A percentile compares a stretch with the other conserved stretches of the same genome.
These are phyloP conservation scores for Dolichomitus sp. DNA, from an alignment of 2,888 invertebrate genomes.

Conservation along the genomic window DNA sequence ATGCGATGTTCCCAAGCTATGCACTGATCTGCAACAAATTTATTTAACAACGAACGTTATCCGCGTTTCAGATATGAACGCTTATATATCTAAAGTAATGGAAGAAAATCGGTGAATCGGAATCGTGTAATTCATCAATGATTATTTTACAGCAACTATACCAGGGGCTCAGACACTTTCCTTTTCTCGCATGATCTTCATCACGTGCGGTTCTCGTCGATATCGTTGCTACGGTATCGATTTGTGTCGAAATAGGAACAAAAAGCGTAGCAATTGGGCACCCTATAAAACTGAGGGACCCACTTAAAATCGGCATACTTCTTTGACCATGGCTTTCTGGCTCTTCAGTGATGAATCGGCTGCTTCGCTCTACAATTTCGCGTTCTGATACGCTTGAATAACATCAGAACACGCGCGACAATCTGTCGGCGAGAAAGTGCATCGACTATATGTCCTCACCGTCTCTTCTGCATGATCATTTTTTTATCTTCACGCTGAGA, in stretches of 20 bases:
- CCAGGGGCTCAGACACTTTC: conserved; percentile 15
- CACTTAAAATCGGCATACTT: conserved; percentile 5
- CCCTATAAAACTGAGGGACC: not conserved
- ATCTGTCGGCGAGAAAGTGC: conserved; percentile 71
- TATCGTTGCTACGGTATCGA: not conserved
- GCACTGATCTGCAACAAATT: not conserved
- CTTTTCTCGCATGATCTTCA: conserved; percentile 12
- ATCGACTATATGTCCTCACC: conserved; percentile 54
- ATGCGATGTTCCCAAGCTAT: not conserved
- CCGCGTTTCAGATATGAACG: not conserved
- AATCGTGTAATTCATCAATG: not conserved
- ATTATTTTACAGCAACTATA: not conserved
- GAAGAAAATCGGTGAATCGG: conserved; percentile 1
- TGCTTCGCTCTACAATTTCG: conserved; percentile 37
- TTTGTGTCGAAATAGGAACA: conserved; percentile 13
- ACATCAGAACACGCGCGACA: conserved; percentile 58
- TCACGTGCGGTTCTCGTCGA: not conserved
- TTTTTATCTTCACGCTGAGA: conserved; percentile 19
- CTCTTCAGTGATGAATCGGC: not conserved
- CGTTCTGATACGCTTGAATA: conserved; percentile 69
- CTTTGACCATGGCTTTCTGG: not conserved
- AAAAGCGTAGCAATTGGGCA: not conserved
- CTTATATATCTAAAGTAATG: not conserved
- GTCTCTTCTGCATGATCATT: conserved; percentile 64
- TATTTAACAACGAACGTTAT: not conserved